Conservation (phyloP, 2,888 invertebrate genomes). For the Melinaea marsaeus region DNA sequence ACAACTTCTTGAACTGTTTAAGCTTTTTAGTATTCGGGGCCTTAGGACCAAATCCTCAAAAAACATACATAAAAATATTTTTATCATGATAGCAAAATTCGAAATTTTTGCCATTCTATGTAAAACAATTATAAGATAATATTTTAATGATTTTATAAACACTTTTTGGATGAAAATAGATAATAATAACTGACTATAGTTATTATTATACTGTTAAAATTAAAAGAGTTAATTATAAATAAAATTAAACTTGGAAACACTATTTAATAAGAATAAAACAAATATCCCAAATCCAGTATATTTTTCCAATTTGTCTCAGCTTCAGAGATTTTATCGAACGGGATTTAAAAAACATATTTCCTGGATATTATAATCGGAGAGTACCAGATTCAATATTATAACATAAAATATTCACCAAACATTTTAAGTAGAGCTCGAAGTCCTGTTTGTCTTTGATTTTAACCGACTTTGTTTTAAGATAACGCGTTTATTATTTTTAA, state of each 20-base stretch:
- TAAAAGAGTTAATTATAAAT: not conserved
- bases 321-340: not conserved
- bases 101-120: too few species aligned
- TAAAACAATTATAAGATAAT: too few species aligned
- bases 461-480: too few species aligned
- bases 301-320: not conserved
- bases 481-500: too few species aligned
- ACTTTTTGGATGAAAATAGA: too few species aligned
- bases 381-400: not conserved
- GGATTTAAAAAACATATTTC: conserved; percentile 1
- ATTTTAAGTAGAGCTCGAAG: not conserved
- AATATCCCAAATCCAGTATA: conserved; percentile 1
- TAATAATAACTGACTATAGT: not conserved
- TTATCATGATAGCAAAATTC: too few species aligned
- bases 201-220: not conserved
- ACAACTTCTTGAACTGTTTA: too few species aligned
- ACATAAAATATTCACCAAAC: not conserved
- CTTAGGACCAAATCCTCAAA: too few species aligned
- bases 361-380: not conserved
- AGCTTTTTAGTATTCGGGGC: too few species aligned
- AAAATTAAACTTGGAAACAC: not conserved
- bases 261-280: not conserved
- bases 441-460: too few species aligned
- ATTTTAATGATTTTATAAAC: too few species aligned
- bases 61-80: too few species aligned